Base-by-base conservation (phyloP, 2,888 invertebrate species). In the Ichneumon xanthorius region DNA sequence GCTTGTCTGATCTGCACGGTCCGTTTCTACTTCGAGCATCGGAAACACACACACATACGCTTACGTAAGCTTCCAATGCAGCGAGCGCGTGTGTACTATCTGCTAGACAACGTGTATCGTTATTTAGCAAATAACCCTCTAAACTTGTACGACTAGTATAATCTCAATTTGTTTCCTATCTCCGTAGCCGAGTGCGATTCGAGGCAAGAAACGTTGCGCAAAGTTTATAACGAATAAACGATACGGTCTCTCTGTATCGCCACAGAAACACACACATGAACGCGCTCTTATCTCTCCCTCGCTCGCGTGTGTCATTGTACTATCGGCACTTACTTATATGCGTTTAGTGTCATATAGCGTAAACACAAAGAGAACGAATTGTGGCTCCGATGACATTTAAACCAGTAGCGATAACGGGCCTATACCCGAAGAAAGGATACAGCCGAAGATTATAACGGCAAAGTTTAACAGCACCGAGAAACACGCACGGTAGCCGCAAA, bases 361-460 rank as follows among this genome's bases (percentile, higher is more conserved):
- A 67, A 22, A 26, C 19, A 53, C 33, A 53, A 53, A 53, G 9
- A 2, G 77, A 77, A 77, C 53, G 77, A 77, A 77, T 77, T 67
- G 77, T 67, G 22, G 37, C 16, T 65, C 53, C 53, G 40, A 77
- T 77, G 77, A 55, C 77, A 67, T 67, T 67, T 50, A 67, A 67
- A 67, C 53, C 67, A 55, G 50, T 67, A 16, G 67, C 77, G 77
- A 77, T 77, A 77, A 77, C 53, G 77, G 55, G 40, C 37, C 19
- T 11, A 14, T 11, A 33, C 6, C 7, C 53, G 26, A 53, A 71
- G 19, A 67, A 33, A n/a, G 53, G 70, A 53, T 40, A 67, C 55
- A 67, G 53, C 22, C 16, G 22, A 67, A 16, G 50, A 63, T 11
- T 58, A 76, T 63, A 63, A 76, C 65, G 65, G 76, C 55, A 40